Evolutionary conservation across 2,113 vertebrate genomes (phyloP).

Genomic region (Brachyhypopomus gauderio): DNA sequence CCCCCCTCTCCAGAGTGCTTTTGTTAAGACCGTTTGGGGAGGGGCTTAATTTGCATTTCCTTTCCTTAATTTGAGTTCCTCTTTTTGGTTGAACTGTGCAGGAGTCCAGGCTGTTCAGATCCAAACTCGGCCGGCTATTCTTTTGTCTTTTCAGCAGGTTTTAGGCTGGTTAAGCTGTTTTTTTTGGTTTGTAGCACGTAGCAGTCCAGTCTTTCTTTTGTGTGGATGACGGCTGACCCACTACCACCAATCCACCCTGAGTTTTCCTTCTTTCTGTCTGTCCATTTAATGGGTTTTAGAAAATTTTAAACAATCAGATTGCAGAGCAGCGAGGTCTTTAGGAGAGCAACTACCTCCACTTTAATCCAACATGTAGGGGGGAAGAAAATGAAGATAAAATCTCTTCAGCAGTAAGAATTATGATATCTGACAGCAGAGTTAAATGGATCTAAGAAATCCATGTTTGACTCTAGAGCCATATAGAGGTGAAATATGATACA

Average conservation of each 20-base stretch:
- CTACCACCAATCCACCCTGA: too few relatives aligned
- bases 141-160: not conserved
- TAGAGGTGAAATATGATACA: too few relatives aligned
- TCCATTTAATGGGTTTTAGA: too few relatives aligned
- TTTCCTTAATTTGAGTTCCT: not conserved
- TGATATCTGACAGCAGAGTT: not conserved
- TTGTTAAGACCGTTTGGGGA: conserved; percentile 34
- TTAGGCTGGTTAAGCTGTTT: not conserved
- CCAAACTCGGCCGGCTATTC: not conserved
- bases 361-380: too few relatives aligned
- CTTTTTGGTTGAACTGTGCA: not conserved
- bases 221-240: too few relatives aligned
- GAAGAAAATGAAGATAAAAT: not conserved
- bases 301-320: too few relatives aligned
- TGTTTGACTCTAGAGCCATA: too few relatives aligned
- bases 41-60: not conserved
- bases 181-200: too few relatives aligned
- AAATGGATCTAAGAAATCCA: not conserved
- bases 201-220: too few relatives aligned
- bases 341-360: too few relatives aligned
- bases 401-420: not conserved
- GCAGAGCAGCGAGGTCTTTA: too few relatives aligned
- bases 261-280: too few relatives aligned
- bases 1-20: conserved; percentile 30
- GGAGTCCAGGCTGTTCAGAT: not conserved